Conservation (phyloP, 2,113 vertebrate species). For the Tetrax tetrax region DNA sequence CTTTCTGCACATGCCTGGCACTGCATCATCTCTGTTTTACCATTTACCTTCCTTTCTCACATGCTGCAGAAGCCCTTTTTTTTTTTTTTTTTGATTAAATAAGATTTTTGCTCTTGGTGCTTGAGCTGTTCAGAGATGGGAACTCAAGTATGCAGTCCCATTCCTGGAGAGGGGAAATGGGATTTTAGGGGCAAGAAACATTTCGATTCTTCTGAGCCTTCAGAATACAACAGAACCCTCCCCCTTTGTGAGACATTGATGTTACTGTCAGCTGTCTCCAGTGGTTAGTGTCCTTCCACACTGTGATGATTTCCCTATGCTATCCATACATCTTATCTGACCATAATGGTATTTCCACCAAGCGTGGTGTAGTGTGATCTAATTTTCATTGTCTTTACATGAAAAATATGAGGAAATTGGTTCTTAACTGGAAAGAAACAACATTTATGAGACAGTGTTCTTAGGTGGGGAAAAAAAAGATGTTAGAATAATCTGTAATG, state of each 20-base stretch:
- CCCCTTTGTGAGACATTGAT: neutral
- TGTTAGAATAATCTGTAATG: neutral
- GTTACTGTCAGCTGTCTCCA: neutral
- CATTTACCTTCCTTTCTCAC: neutral
- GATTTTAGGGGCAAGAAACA: neutral
- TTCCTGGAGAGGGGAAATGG: neutral
- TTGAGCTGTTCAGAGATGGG: neutral
- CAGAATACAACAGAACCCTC: neutral
- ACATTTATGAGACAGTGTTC: neutral
- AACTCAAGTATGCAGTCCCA: neutral
- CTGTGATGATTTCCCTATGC: neutral
- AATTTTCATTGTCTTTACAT: neutral
- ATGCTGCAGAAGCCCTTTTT: neutral
- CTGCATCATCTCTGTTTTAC: neutral
- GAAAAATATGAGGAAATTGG: neutral
- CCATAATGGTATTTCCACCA: neutral
- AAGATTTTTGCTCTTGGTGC: neutral
- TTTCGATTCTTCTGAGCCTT: neutral
- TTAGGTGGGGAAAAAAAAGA: neutral
- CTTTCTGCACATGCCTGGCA: neutral
- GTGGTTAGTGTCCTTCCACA: neutral
- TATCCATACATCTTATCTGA: neutral
- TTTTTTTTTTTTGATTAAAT: too few relatives aligned
- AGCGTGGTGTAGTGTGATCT: neutral
- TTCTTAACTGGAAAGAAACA: neutral